Conservation (phyloP, 2,888 invertebrate genomes). For the Metellina segmentata region DNA sequence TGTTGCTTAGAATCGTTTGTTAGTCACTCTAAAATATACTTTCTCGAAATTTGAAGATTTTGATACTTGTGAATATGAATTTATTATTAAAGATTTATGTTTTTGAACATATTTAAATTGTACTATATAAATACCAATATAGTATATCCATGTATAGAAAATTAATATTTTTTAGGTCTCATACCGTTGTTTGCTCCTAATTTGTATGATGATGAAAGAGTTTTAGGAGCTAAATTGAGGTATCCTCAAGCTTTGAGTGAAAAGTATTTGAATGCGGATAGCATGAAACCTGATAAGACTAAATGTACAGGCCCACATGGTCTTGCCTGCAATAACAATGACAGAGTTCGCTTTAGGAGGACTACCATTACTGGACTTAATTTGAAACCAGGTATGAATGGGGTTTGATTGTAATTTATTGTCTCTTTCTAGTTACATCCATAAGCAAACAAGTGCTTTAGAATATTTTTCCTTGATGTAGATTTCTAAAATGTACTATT, state of each 20-base stretch:
- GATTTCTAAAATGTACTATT: too few relatives aligned
- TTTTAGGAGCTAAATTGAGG: neutral
- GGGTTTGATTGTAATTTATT: neutral
- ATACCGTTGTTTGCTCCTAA: slow-evolving; percentile 12
- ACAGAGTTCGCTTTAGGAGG: neutral
- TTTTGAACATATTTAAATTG: too few relatives aligned
- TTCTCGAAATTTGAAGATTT: too few relatives aligned
- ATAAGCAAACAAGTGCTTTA: too few relatives aligned
- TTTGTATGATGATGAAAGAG: neutral
- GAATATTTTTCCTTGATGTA: too few relatives aligned
- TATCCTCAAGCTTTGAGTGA: neutral
- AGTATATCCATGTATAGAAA: too few relatives aligned
- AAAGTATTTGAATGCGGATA: neutral
- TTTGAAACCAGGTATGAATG: neutral
- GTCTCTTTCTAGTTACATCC: too few relatives aligned
- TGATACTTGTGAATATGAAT: too few relatives aligned
- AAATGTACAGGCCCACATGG: neutral
- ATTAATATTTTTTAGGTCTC: slow-evolving; percentile 7
- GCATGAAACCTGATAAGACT: neutral
- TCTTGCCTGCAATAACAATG: neutral
- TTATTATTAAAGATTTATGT: too few relatives aligned
- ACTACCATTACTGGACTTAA: neutral
- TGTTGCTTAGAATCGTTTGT: neutral
- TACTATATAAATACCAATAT: too few relatives aligned
- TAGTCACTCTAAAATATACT: too few relatives aligned